Percentiles rank a stretch among this genome's conserved stretches.
These are phyloP conservation scores for Telenomus remus DNA, from an alignment of 1,140 invertebrate genomes.

Conservation along the genomic window DNA sequence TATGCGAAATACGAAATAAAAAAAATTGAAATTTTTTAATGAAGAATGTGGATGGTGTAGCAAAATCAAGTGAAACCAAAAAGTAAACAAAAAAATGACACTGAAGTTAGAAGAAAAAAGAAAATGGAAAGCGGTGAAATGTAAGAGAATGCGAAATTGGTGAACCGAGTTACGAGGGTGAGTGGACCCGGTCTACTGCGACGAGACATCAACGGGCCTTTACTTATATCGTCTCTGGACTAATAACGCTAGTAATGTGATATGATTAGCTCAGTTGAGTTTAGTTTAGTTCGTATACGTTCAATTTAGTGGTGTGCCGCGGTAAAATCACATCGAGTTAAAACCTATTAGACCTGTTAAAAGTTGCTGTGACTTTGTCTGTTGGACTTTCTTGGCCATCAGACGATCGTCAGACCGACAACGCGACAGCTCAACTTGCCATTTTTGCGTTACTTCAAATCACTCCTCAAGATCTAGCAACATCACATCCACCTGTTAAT, in stretches of 20 bases:
- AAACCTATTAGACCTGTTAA: conserved; percentile 73
- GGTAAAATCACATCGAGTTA: conserved; percentile 75
- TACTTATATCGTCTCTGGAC: conserved; percentile 74
- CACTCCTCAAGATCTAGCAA: too few relatives aligned
- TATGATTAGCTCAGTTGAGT: conserved; percentile 76
- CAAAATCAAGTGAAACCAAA: too few relatives aligned
- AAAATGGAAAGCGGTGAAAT: too few relatives aligned
- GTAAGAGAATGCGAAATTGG: conserved; percentile 28
- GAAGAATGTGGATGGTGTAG: too few relatives aligned
- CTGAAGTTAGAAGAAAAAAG: too few relatives aligned
- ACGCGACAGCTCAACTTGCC: too few relatives aligned
- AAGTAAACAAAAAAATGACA: too few relatives aligned
- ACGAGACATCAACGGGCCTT: conserved; percentile 70
- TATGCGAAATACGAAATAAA: too few relatives aligned
- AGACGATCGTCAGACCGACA: conserved; percentile 8
- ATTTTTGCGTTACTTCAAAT: too few relatives aligned
- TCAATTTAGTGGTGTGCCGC: conserved; percentile 73
- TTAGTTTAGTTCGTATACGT: conserved; percentile 76
- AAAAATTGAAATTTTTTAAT: too few relatives aligned
- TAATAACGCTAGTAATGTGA: conserved; percentile 76
- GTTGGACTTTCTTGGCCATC: conserved; percentile 34
- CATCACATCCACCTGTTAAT: too few relatives aligned
- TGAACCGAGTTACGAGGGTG: conserved; percentile 66
- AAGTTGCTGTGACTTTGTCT: conserved; percentile 67
- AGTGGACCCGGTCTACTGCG: conserved; percentile 72